Evolutionary conservation across 2,113 vertebrate species (phyloP).

Genomic region (Carlito syrichta): DNA sequence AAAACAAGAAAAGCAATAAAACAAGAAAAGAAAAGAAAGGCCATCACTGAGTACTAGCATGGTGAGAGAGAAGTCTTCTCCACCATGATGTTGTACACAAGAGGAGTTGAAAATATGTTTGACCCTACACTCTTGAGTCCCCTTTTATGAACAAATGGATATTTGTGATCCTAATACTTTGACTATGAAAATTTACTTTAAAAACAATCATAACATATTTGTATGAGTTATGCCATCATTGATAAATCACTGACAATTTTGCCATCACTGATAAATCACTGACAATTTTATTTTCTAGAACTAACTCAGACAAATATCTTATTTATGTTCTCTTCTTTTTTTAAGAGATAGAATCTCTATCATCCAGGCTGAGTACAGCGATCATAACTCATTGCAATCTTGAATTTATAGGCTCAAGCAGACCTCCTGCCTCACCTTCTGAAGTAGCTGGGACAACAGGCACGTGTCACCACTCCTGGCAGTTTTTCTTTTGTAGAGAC

Average conservation of each 20-base stretch:
- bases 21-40: too few relatives aligned
- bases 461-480: too few relatives aligned
- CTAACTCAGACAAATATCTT: background rate
- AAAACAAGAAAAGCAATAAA: background rate
- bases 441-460: too few relatives aligned
- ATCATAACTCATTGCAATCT: too few relatives aligned
- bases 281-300: background rate
- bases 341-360: too few relatives aligned
- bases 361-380: too few relatives aligned
- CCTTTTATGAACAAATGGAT: background rate
- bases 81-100: background rate
- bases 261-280: background rate
- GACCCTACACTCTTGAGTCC: background rate
- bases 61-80: background rate
- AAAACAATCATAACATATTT: too few relatives aligned
- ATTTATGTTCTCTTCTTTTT: too few relatives aligned
- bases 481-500: too few relatives aligned
- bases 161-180: background rate
- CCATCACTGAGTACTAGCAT: background rate
- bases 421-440: too few relatives aligned
- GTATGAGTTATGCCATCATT: background rate
- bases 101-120: background rate
- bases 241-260: background rate
- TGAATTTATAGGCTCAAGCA: too few relatives aligned
- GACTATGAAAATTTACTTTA: background rate